A percentile compares a stretch with the other conserved stretches of the same genome.
These are phyloP conservation scores for Phyllotreta striolata DNA, from an alignment of 2,888 invertebrate genomes.

Conservation along the genomic window DNA sequence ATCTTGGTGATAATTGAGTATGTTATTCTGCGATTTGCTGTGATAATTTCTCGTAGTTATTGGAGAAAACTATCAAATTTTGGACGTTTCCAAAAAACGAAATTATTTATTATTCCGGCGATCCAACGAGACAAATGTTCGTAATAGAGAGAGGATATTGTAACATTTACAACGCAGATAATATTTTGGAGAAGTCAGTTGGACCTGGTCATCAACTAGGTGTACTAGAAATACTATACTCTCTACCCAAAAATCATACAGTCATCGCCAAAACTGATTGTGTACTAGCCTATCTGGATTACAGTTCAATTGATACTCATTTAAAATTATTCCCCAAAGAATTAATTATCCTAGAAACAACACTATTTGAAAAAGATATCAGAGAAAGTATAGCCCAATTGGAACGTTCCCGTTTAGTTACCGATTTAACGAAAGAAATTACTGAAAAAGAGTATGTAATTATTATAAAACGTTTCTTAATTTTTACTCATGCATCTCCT, in stretches of 20 bases:
- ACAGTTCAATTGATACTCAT: constrained; percentile 39
- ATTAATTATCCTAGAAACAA: constrained; percentile 17
- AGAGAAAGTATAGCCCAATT: constrained; percentile 12
- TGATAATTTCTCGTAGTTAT: constrained; percentile 18
- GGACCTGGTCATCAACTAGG: constrained; percentile 56
- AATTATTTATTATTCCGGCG: constrained; percentile 32
- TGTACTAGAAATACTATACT: constrained; percentile 63
- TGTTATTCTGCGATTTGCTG: background rate
- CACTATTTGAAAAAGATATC: constrained; percentile 13
- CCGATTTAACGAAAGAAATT: background rate
- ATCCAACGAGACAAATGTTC: constrained; percentile 32
- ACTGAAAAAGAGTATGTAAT: constrained; percentile 2
- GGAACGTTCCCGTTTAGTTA: background rate
- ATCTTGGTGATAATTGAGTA: background rate
- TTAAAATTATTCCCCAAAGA: constrained; percentile 38
- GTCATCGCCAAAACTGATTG: constrained; percentile 65
- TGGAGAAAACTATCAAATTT: constrained; percentile 32
- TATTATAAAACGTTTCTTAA: background rate
- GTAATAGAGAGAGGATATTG: constrained; percentile 33
- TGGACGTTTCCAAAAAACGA: constrained; percentile 32
- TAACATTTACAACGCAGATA: constrained; percentile 28
- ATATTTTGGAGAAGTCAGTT: constrained; percentile 24
- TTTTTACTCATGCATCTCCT: background rate
- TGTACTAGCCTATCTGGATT: constrained; percentile 63
- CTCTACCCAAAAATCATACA: constrained; percentile 64